Percentiles rank a stretch among this genome's conserved stretches.
Conservation (phyloP, 2,888 invertebrate genomes). For the Melanophora roralis region DNA sequence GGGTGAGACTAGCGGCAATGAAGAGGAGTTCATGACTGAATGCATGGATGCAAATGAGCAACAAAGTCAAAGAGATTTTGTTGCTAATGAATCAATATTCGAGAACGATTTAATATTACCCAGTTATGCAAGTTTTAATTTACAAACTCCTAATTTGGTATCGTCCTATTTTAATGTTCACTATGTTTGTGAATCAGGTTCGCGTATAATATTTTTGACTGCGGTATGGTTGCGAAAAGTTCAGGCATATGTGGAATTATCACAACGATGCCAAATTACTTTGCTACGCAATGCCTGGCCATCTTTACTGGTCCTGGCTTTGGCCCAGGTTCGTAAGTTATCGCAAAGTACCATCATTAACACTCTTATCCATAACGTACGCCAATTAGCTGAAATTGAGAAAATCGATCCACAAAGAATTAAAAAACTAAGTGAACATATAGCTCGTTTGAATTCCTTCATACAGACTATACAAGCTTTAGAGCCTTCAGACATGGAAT, state of each 20-base stretch:
- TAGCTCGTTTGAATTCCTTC: slow-evolving; percentile 90
- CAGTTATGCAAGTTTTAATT: slow-evolving; percentile 84
- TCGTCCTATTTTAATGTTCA: slow-evolving; percentile 95
- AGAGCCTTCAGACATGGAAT: slow-evolving; percentile 89
- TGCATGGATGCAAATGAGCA: slow-evolving; percentile 64
- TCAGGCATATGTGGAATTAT: slow-evolving; percentile 88
- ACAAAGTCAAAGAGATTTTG: slow-evolving; percentile 67
- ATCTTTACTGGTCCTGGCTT: slow-evolving; percentile 92
- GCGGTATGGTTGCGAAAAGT: slow-evolving; percentile 94
- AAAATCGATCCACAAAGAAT: slow-evolving; percentile 87
- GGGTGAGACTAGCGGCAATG: slow-evolving; percentile 66
- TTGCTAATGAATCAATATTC: slow-evolving; percentile 72
- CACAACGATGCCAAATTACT: slow-evolving; percentile 89
- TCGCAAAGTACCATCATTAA: slow-evolving; percentile 89
- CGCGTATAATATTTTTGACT: slow-evolving; percentile 91
- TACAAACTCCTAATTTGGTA: slow-evolving; percentile 87
- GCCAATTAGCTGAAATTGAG: slow-evolving; percentile 78
- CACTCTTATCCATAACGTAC: slow-evolving; percentile 82
- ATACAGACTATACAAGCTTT: slow-evolving; percentile 85
- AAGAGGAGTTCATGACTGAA: slow-evolving; percentile 66
- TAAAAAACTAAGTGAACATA: slow-evolving; percentile 86
- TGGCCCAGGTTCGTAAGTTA: slow-evolving; percentile 90
- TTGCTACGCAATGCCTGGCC: slow-evolving; percentile 94
- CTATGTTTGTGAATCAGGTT: slow-evolving; percentile 96
- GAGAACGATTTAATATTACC: slow-evolving; percentile 84